Conservation (phyloP, 2,888 invertebrate genomes). For the Eristalis arbustorum region DNA sequence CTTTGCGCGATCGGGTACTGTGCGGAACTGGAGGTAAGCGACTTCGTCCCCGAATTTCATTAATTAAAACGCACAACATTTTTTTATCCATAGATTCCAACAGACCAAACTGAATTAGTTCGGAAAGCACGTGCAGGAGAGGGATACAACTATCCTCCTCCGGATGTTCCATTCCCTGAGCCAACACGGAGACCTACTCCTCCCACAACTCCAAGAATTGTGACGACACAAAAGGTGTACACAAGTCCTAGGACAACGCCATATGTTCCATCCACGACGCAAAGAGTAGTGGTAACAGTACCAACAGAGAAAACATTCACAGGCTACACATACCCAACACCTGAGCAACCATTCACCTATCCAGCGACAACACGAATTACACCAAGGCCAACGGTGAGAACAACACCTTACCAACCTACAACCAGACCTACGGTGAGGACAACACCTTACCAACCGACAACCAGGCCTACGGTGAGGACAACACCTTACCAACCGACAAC, state of each 20-base stretch:
- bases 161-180: constrained; percentile 74
- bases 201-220: constrained; percentile 28
- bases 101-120: constrained; percentile 4
- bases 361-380: constrained; percentile 46
- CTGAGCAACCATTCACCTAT: constrained; percentile 43
- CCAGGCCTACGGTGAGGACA: constrained; percentile 44
- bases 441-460: too few relatives aligned
- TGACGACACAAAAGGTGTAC: constrained; percentile 11
- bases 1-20: constrained; percentile 73
- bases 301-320: constrained; percentile 13
- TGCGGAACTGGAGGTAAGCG: constrained; percentile 41
- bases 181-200: constrained; percentile 52
- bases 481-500: constrained; percentile 54
- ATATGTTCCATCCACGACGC: constrained; percentile 20
- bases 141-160: constrained; percentile 76
- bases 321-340: constrained; percentile 59
- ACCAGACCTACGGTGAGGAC: constrained; percentile 24
- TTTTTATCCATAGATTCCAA: constrained; percentile 36
- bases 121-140: constrained; percentile 75
- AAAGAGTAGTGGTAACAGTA: neutral
- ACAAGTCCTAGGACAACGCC: constrained; percentile 19
- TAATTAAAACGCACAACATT: neutral
- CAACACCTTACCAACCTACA: constrained; percentile 58
- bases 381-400: constrained; percentile 55
- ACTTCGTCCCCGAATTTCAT: neutral